Conservation (phyloP, 2,888 invertebrate species). For the Hedychridium roseum region DNA sequence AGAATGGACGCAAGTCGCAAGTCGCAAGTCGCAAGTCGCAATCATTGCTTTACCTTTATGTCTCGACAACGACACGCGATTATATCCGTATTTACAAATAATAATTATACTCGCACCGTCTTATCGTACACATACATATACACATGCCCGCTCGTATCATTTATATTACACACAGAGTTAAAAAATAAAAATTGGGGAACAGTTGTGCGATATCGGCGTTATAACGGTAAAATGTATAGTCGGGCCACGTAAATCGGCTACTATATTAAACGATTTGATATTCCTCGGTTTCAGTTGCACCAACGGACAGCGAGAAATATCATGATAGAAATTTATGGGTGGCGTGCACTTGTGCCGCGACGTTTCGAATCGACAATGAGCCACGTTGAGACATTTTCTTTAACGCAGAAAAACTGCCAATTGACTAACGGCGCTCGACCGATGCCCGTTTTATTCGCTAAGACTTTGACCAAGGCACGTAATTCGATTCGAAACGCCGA, state of each 20-base stretch:
- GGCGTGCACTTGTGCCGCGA: no score
- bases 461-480: no score
- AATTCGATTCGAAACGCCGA: no score
- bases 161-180: slow-evolving; percentile 18
- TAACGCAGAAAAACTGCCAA: no score
- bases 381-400: no score
- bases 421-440: no score
- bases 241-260: slow-evolving; percentile 22
- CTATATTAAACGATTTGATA: slow-evolving; percentile 20
- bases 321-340: slow-evolving; percentile 2
- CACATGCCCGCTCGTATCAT: slow-evolving; percentile 20
- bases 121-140: slow-evolving; percentile 17
- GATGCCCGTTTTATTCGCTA: no score
- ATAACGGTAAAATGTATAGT: slow-evolving; percentile 8
- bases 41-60: slow-evolving; percentile 16
- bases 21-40: no score
- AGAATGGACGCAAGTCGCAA: no score
- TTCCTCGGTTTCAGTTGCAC: slow-evolving; percentile 6
- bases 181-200: slow-evolving; percentile 22
- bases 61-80: slow-evolving; percentile 14
- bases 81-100: slow-evolving; percentile 34
- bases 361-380: no score
- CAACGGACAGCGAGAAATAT: neutral
- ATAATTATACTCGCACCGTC: slow-evolving; percentile 14
- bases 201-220: slow-evolving; percentile 36